These are phyloP conservation scores for Tolmerus cingulatus DNA, from an alignment of 2,888 invertebrate genomes.

Conservation along the genomic window DNA sequence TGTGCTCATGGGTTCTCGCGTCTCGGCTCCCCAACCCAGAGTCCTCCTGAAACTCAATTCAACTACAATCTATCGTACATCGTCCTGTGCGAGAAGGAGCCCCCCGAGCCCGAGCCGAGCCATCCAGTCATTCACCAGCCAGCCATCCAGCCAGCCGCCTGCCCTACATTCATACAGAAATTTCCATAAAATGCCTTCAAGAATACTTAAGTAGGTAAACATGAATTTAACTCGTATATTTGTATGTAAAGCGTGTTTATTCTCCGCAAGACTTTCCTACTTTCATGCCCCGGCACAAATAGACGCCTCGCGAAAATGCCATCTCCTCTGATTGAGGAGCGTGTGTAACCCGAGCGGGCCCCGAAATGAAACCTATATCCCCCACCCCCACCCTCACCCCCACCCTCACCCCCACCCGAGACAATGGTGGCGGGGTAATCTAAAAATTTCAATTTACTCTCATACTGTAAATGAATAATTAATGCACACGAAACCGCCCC, in stretches of 20 bases:
- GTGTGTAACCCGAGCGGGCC: neutral
- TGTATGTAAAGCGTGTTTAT: constrained; percentile 35
- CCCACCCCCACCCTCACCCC: neutral
- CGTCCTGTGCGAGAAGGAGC: neutral
- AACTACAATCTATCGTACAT: neutral
- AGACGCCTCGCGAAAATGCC: constrained; percentile 23
- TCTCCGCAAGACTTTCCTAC: constrained; percentile 31
- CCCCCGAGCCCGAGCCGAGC: neutral
- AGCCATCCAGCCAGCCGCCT: neutral
- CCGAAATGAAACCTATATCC: neutral
- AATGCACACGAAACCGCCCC: neutral
- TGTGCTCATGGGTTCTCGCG: neutral
- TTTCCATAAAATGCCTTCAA: constrained; percentile 39
- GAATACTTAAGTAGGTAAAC: constrained; percentile 41
- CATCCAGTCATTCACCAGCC: neutral
- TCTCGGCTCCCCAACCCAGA: neutral
- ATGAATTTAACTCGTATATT: constrained; percentile 40
- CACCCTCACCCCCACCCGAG: neutral
- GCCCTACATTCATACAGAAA: constrained; percentile 20
- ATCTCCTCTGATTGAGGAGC: constrained; percentile 9
- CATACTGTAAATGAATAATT: constrained; percentile 32
- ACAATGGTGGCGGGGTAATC: neutral
- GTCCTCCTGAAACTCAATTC: neutral
- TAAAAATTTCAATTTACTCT: constrained; percentile 31
- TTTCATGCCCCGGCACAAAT: constrained; percentile 13